Evolutionary conservation across 2,797 vertebrate species (phyloP).

Genomic region (Jordanella pulchra): DNA sequence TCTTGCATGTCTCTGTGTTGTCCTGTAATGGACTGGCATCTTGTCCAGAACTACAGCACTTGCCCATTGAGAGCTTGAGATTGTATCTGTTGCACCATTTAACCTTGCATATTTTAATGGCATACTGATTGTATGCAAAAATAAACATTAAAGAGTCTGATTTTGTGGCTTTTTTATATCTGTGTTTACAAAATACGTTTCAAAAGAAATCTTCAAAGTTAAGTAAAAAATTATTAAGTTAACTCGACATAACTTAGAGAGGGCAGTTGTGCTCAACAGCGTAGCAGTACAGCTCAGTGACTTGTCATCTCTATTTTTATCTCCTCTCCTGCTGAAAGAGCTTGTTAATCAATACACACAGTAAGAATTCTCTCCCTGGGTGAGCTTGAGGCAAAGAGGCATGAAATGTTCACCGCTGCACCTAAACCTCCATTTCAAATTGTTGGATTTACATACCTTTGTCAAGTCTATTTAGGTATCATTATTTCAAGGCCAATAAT

Average conservation of each 20-base stretch:
- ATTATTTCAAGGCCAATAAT: not conserved
- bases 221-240: slow-evolving; percentile 26
- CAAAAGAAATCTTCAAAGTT: not conserved
- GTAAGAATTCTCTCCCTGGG: slow-evolving; percentile 31
- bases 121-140: slow-evolving; percentile 25
- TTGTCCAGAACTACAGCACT: not conserved
- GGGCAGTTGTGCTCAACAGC: slow-evolving; percentile 9
- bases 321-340: slow-evolving; percentile 44
- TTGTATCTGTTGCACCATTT: not conserved
- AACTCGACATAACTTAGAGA: slow-evolving; percentile 13
- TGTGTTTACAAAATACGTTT: slow-evolving; percentile 26
- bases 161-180: not conserved
- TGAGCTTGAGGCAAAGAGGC: slow-evolving; percentile 50
- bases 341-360: slow-evolving; percentile 69
- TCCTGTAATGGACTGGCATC: not conserved
- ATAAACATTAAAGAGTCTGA: slow-evolving; percentile 41
- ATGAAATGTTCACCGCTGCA: slow-evolving; percentile 54
- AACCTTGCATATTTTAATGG: not conserved
- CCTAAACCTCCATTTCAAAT: slow-evolving; percentile 15
- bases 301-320: slow-evolving; percentile 68
- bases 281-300: slow-evolving; percentile 47
- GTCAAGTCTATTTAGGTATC: not conserved
- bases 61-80: not conserved
- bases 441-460: slow-evolving; percentile 9
- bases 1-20: not conserved